These are phyloP conservation scores for Araneus ventricosus DNA, from an alignment of 1,140 invertebrate species.

Conservation along the genomic window DNA sequence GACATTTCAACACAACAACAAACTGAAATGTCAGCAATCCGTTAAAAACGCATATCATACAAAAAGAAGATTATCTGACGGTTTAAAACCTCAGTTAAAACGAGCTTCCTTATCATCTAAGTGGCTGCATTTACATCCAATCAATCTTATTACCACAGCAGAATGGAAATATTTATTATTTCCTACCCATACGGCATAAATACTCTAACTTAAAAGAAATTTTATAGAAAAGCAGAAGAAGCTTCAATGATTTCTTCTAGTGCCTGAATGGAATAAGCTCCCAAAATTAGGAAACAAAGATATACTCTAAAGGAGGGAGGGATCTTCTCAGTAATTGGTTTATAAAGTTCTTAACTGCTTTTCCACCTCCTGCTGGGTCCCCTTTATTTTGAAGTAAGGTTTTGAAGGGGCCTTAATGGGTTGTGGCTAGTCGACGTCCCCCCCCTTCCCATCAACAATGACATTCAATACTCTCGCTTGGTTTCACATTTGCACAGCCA, in stretches of 20 bases:
- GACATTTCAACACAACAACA: too few relatives aligned
- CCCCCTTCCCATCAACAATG: background rate
- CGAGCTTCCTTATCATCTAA: too few relatives aligned
- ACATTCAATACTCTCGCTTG: conserved; percentile 30
- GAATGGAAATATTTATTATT: background rate
- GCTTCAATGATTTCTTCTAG: background rate
- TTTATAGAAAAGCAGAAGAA: background rate
- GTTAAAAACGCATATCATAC: too few relatives aligned
- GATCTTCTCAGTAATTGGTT: conserved; percentile 27
- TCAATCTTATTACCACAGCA: too few relatives aligned
- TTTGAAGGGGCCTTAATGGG: conserved; percentile 47
- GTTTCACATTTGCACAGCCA: background rate
- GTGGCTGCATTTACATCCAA: too few relatives aligned
- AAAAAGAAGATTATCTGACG: too few relatives aligned
- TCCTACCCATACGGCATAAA: background rate
- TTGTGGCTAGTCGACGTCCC: conserved; percentile 17
- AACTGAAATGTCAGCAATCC: too few relatives aligned
- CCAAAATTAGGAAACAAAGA: background rate
- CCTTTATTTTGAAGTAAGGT: conserved; percentile 41
- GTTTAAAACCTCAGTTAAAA: too few relatives aligned
- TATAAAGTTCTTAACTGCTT: conserved; percentile 52
- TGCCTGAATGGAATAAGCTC: background rate
- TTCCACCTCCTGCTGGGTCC: background rate
- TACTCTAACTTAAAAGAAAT: background rate
- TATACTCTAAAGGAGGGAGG: background rate